phyloP scores from a whole-genome alignment of 2,888 invertebrate genomes.

The Nemurella pictetii region DNA sequence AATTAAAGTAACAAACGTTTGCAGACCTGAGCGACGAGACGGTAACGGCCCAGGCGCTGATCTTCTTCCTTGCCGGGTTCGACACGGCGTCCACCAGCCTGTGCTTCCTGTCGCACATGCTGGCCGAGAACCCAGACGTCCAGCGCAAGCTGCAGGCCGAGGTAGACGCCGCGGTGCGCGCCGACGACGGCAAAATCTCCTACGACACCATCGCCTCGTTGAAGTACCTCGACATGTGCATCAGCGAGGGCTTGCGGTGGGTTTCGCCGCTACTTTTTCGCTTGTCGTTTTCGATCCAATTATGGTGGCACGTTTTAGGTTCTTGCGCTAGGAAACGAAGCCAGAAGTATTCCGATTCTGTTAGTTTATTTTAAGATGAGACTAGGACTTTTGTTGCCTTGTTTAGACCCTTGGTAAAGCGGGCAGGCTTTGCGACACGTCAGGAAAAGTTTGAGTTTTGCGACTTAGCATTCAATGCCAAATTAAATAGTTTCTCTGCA shows the following conservation, averaged over 20 bases:
- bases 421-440: too few relatives aligned
- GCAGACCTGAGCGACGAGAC: conserved; percentile 30
- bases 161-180: neutral
- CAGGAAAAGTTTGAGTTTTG: too few relatives aligned
- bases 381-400: too few relatives aligned
- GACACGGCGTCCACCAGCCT: conserved; percentile 31
- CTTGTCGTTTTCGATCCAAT: too few relatives aligned
- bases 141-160: conserved; percentile 17
- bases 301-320: too few relatives aligned
- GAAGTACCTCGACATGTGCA: conserved; percentile 10
- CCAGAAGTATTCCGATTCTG: too few relatives aligned
- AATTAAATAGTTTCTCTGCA: too few relatives aligned
- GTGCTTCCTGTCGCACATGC: neutral
- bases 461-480: too few relatives aligned
- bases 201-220: conserved; percentile 41
- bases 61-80: conserved; percentile 31
- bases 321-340: too few relatives aligned
- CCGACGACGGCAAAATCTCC: conserved; percentile 39
- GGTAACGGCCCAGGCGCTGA: conserved; percentile 28
- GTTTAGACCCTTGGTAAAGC: too few relatives aligned
- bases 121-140: conserved; percentile 28
- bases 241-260: neutral
- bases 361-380: too few relatives aligned
- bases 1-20: neutral
- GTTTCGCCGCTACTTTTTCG: too few relatives aligned